These are phyloP conservation scores for Bufo bufo DNA, from an alignment of 2,113 vertebrate species.

Conservation along the genomic window DNA sequence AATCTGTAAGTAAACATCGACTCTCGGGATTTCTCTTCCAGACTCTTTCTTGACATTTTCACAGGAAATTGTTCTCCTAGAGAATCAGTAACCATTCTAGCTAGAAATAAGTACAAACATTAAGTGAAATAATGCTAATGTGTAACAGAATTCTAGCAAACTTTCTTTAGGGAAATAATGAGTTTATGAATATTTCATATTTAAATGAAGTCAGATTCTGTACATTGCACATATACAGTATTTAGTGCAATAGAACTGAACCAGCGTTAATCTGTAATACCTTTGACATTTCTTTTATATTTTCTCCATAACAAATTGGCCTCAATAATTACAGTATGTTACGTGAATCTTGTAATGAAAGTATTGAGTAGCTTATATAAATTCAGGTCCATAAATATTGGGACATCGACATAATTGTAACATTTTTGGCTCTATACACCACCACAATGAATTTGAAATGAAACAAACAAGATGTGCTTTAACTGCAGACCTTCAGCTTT, in stretches of 20 bases:
- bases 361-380: not conserved
- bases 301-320: not conserved
- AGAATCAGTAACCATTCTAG: conserved; percentile 29
- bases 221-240: conserved; percentile 1
- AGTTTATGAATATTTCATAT: conserved; percentile 24
- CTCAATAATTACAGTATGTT: not conserved
- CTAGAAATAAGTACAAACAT: conserved; percentile 3
- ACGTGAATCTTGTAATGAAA: not conserved
- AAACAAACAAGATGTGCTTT: no score
- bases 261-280: not conserved
- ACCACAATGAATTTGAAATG: no score
- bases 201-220: not conserved
- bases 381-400: no score
- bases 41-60: conserved; percentile 21
- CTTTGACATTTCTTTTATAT: not conserved
- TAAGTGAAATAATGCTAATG: conserved; percentile 14
- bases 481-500: no score
- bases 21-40: conserved; percentile 40
- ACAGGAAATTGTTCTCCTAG: conserved; percentile 16
- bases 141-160: not conserved
- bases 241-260: not conserved
- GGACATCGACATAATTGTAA: no score
- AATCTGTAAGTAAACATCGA: conserved; percentile 45
- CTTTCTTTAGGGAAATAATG: not conserved
- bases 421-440: no score